Conservation (phyloP, 2,113 vertebrate genomes). For the Cranoglanis bouderius region DNA sequence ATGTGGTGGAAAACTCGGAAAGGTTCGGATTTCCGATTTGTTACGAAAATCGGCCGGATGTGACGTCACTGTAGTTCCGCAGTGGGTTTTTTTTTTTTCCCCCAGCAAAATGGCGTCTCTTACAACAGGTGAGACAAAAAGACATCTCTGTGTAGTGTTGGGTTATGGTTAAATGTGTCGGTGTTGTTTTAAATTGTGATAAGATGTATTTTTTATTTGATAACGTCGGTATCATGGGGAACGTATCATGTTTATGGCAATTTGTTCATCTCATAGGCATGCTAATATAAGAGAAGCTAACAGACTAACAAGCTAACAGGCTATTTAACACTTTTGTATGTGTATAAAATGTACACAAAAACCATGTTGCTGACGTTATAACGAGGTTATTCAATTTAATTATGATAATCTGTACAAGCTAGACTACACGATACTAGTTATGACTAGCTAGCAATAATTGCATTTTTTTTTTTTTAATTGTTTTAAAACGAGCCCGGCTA, state of each 20-base stretch:
- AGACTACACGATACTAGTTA: not conserved
- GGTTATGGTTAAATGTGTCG: not conserved
- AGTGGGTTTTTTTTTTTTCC: not conserved
- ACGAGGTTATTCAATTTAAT: not conserved
- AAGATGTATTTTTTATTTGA: not conserved
- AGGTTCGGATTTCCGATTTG: slow-evolving; percentile 12
- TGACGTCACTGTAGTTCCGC: slow-evolving; percentile 57
- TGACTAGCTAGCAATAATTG: not conserved
- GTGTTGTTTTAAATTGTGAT: not conserved
- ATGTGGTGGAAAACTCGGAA: not conserved
- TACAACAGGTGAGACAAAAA: slow-evolving; percentile 73
- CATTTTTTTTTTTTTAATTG: not conserved
- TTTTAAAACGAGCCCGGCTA: not conserved
- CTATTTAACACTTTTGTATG: too few species aligned
- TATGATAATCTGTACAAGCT: too few species aligned
- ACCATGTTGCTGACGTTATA: not conserved
- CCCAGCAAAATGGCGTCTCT: slow-evolving; percentile 77
- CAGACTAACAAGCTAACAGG: not conserved
- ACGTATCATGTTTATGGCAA: not conserved
- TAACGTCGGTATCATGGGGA: too few species aligned
- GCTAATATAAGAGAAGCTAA: not conserved
- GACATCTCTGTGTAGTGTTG: not conserved
- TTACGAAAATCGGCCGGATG: slow-evolving; percentile 56
- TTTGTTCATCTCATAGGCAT: too few species aligned
- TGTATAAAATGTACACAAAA: not conserved